These are phyloP conservation scores for Clinocottus analis DNA, from an alignment of 2,113 vertebrate genomes.

Conservation along the genomic window DNA sequence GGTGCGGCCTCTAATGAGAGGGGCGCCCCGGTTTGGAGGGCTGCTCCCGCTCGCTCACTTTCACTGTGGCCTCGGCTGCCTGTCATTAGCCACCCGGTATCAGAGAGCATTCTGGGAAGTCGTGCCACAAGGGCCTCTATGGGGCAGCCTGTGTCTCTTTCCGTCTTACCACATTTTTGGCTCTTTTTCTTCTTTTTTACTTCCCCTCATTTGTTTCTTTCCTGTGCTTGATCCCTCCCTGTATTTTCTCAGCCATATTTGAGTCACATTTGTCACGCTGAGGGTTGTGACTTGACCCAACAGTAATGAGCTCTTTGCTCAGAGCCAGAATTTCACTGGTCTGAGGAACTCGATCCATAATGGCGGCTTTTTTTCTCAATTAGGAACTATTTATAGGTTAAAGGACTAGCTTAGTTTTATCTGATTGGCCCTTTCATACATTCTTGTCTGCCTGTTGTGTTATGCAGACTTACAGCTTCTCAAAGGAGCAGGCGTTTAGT, in stretches of 20 bases:
- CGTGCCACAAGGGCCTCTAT: conserved; percentile 65
- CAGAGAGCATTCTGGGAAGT: conserved; percentile 80
- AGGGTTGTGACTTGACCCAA: conserved; percentile 39
- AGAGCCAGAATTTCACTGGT: conserved; percentile 33
- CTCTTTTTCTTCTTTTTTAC: conserved; percentile 51
- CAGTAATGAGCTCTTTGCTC: conserved; percentile 57
- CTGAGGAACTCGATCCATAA: conserved; percentile 49
- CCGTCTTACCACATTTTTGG: conserved; percentile 63
- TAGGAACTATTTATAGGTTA: conserved; percentile 54
- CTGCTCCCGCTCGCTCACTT: conserved; percentile 68
- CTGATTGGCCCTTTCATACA: conserved; percentile 67
- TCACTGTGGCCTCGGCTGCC: conserved; percentile 72
- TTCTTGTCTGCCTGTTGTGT: conserved; percentile 44
- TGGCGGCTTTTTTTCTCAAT: conserved; percentile 41
- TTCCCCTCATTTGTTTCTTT: conserved; percentile 53
- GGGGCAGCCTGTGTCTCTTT: conserved; percentile 65
- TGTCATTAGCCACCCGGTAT: conserved; percentile 81
- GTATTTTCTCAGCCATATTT: conserved; percentile 31
- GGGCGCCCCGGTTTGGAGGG: conserved; percentile 59
- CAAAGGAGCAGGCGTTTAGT: conserved; percentile 46
- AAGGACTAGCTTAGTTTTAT: conserved; percentile 48
- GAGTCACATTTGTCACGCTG: conserved; percentile 47
- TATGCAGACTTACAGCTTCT: conserved; percentile 29
- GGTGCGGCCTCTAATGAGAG: conserved; percentile 77
- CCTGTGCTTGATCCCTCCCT: conserved; percentile 32